phyloP scores from a whole-genome alignment of 2,113 vertebrate genomes.

The Erpornis zantholeuca region DNA sequence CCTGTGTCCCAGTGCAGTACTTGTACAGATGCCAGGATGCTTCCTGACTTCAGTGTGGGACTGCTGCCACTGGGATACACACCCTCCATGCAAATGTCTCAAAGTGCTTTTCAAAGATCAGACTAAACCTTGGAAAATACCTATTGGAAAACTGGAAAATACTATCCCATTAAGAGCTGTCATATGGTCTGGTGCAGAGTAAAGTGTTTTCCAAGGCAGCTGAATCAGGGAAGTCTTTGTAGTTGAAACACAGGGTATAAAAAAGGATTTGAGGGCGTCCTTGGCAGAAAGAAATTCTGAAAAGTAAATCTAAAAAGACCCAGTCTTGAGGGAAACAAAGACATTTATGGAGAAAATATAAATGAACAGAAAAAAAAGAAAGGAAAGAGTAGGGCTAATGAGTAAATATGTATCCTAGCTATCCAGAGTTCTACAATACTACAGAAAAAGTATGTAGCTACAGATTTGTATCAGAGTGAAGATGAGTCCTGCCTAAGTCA shows the following conservation, averaged over 20 bases:
- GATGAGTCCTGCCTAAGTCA: neutral
- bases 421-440: neutral
- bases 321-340: neutral
- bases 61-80: neutral
- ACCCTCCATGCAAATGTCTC: neutral
- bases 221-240: neutral
- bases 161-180: neutral
- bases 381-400: neutral
- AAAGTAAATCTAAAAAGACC: neutral
- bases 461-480: neutral
- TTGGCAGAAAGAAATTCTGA: neutral
- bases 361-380: neutral
- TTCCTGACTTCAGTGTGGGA: neutral
- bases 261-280: neutral
- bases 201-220: neutral
- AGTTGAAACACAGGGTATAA: neutral
- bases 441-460: neutral
- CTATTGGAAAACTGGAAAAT: neutral
- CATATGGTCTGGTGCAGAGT: neutral
- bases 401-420: neutral
- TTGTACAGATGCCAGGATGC: neutral
- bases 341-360: neutral
- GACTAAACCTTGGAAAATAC: neutral
- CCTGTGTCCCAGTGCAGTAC: fast-evolving
- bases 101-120: neutral